A percentile compares a stretch with the other conserved stretches of the same genome.
Evolutionary conservation across 1,140 invertebrate genomes (phyloP).

Genomic region (Tigriopus japonicus): DNA sequence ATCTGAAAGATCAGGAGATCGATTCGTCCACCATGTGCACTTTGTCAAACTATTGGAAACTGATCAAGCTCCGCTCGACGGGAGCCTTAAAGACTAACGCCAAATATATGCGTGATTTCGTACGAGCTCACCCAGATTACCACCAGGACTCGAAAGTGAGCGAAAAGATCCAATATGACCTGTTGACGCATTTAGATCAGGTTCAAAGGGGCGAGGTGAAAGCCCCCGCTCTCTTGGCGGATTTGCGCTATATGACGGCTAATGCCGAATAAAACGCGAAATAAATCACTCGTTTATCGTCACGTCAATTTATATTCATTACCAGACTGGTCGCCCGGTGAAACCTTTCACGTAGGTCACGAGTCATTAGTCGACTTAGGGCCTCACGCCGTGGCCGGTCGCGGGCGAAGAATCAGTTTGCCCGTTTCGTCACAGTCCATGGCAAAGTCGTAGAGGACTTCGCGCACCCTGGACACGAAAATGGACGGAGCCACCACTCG

Average conservation of each 20-base stretch:
- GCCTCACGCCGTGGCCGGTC: slow-evolving; percentile 32
- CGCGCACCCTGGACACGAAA: slow-evolving; percentile 68
- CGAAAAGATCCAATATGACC: slow-evolving; percentile 80
- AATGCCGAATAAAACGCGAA: no score
- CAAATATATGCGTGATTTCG: slow-evolving; percentile 77
- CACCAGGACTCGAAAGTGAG: slow-evolving; percentile 57
- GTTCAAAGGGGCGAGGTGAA: neutral
- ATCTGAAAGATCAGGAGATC: slow-evolving; percentile 77
- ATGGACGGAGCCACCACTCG: slow-evolving; percentile 89
- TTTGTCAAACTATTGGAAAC: slow-evolving; percentile 83
- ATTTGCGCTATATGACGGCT: no score
- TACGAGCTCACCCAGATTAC: slow-evolving; percentile 27
- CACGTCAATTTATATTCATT: no score
- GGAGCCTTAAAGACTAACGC: slow-evolving; percentile 71
- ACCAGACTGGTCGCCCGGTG: no score
- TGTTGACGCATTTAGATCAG: slow-evolving; percentile 31
- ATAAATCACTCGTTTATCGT: no score
- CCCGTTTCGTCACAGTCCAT: slow-evolving; percentile 96
- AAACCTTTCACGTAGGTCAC: no score
- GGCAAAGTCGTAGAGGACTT: slow-evolving; percentile 80
- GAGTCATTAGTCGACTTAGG: no score
- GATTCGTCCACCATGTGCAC: slow-evolving; percentile 93
- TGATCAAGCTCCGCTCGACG: slow-evolving; percentile 74
- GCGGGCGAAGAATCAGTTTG: slow-evolving; percentile 64
- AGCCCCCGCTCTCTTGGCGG: no score